These are phyloP conservation scores for Blera fallax DNA, from an alignment of 2,888 invertebrate species.

Conservation along the genomic window DNA sequence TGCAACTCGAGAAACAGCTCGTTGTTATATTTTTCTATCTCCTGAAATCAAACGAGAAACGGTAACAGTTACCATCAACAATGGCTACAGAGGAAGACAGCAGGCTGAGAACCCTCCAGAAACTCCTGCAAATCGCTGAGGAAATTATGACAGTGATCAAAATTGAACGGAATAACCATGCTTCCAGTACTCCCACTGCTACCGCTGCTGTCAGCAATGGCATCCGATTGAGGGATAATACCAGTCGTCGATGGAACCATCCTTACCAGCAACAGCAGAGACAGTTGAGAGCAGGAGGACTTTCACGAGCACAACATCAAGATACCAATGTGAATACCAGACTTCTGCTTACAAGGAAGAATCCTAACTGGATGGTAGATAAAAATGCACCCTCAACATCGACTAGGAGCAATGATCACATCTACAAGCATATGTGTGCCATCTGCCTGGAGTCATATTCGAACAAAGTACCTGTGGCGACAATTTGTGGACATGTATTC, in stretches of 20 bases:
- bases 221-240: background rate
- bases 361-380: background rate
- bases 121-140: constrained; percentile 27
- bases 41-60: background rate
- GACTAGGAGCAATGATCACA: background rate
- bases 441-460: constrained; percentile 43
- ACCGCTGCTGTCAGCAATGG: background rate
- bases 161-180: background rate
- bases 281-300: background rate
- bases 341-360: background rate
- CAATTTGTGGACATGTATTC: constrained; percentile 52
- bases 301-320: background rate
- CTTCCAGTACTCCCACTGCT: background rate
- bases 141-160: constrained; percentile 33
- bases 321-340: constrained; percentile 6
- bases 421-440: constrained; percentile 7
- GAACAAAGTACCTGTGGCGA: constrained; percentile 43
- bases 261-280: constrained; percentile 22
- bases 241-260: constrained; percentile 30
- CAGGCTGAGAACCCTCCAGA: background rate
- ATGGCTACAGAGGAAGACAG: constrained; percentile 13
- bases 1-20: background rate
- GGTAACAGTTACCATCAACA: background rate
- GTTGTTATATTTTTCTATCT: constrained; percentile 8
- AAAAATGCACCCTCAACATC: background rate